Base-by-base conservation (phyloP, 2,888 invertebrate species). In the Mystacides longicornis region DNA sequence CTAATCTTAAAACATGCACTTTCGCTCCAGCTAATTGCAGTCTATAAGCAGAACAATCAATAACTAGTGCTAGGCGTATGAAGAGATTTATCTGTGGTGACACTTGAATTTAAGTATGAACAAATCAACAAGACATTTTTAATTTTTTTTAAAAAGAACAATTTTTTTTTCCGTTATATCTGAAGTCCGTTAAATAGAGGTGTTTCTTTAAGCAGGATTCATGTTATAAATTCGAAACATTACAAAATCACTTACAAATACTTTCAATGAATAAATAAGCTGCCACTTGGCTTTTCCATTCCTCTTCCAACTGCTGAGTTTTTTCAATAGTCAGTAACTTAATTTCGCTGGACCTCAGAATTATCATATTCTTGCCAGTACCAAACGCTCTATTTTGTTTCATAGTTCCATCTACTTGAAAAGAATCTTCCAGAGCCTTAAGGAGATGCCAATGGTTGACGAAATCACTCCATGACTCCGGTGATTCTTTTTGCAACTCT, bases 281-380 rank as follows among this genome's bases (percentile, higher is more conserved):
- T 21, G 80, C 78, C 62, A 81, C 71, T 67, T 73, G 74, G 56
- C 72, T 70, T 65, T 81, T 81, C 81, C 81, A 81, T 31, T 75
- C 71, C 22, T 66, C 57, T 49, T 73, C 67, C 64, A 78, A 75
- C 54, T 72, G 71, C 37, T 72, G 66, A 61, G 77, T 72, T 59
- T 72, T 73, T 42, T 74, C 71, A 55, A 78, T 70, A n/a, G 75
- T 75, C 55, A 78, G 64, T n/a, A 70, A 68, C 63, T 74, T 76
- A 21, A 77, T 74, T 66, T 77, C 77, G 66, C 68, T 75, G 54
- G 75, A 75, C 62, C 71, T 76, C 0, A 78, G 75, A 64, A 77
- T 67, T 33, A 75, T 69, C 60, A 73, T 69, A 19, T 73, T 68
- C 62, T 69, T 70, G 0, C 70, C 72, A 2, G 63, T 62, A 14